These are phyloP conservation scores for Abrostola tripartita DNA, from an alignment of 2,888 invertebrate species.

Conservation along the genomic window DNA sequence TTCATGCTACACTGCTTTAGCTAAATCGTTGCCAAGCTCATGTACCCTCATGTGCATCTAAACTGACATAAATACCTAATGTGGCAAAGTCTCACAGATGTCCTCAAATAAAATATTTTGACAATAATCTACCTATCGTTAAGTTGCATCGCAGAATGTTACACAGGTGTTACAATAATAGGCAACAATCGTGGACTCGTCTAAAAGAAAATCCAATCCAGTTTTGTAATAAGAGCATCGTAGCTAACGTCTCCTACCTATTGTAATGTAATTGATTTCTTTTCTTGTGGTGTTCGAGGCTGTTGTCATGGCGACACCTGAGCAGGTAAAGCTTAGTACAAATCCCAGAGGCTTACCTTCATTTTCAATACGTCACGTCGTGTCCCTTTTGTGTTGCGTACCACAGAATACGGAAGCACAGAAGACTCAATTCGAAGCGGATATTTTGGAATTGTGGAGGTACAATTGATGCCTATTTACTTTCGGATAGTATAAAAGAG, in stretches of 20 bases:
- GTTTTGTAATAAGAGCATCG: not conserved
- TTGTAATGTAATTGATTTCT: constrained; percentile 5
- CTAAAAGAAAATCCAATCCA: not conserved
- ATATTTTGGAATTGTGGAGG: not conserved
- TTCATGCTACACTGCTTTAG: too few species aligned
- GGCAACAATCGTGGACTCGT: too few species aligned
- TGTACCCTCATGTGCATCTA: too few species aligned
- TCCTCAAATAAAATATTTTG: too few species aligned
- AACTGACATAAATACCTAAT: too few species aligned
- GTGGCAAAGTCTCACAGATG: too few species aligned
- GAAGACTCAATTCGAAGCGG: not conserved
- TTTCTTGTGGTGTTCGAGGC: constrained; percentile 10
- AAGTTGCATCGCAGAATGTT: too few species aligned
- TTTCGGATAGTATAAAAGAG: too few species aligned
- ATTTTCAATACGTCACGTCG: constrained; percentile 28
- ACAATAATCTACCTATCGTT: too few species aligned
- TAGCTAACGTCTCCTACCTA: not conserved
- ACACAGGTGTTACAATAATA: too few species aligned
- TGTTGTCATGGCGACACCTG: constrained; percentile 41
- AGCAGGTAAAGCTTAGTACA: constrained; percentile 21
- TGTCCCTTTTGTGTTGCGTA: constrained; percentile 15
- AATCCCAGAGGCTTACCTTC: constrained; percentile 36
- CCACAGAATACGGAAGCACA: not conserved
- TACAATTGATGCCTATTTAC: too few species aligned
- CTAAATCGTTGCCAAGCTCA: too few species aligned